phyloP scores from a whole-genome alignment of 1,140 invertebrate genomes.

The Musca vetustissima region DNA sequence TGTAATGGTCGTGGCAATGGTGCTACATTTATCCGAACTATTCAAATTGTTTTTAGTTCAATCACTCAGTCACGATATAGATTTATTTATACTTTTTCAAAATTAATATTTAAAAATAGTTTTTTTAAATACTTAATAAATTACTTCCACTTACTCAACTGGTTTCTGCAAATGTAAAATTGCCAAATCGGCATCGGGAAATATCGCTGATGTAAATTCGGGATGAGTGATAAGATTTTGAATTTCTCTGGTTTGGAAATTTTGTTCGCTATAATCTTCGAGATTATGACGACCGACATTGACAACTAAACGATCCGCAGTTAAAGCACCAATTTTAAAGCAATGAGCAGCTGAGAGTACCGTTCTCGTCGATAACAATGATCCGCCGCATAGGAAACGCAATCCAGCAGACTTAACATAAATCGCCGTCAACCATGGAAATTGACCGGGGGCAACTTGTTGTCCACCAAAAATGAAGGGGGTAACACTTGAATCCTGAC shows the following conservation, averaged over 20 bases:
- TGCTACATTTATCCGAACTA: too few relatives aligned
- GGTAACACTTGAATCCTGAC: conserved; percentile 1
- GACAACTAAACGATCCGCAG: conserved; percentile 29
- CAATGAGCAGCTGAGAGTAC: conserved; percentile 48
- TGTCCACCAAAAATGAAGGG: conserved; percentile 58
- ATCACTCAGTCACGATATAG: too few relatives aligned
- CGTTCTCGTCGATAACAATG: conserved; percentile 37
- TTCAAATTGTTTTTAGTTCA: too few relatives aligned
- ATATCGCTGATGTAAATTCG: conserved; percentile 36
- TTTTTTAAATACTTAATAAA: neutral
- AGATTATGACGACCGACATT: conserved; percentile 44
- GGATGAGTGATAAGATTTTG: conserved; percentile 36
- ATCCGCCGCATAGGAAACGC: conserved; percentile 36
- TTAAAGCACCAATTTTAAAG: conserved; percentile 24
- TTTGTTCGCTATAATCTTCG: conserved; percentile 34
- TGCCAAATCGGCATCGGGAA: conserved; percentile 46
- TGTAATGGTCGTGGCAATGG: too few relatives aligned
- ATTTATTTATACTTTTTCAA: too few relatives aligned
- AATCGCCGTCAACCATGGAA: conserved; percentile 70
- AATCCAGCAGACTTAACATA: conserved; percentile 44
- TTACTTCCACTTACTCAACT: conserved; percentile 28
- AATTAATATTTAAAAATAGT: too few relatives aligned
- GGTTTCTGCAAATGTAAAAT: conserved; percentile 34
- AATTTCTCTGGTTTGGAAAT: conserved; percentile 31
- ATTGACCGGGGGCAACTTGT: conserved; percentile 61